phyloP scores from a whole-genome alignment of 2,113 vertebrate species.

The Struthio camelus region DNA sequence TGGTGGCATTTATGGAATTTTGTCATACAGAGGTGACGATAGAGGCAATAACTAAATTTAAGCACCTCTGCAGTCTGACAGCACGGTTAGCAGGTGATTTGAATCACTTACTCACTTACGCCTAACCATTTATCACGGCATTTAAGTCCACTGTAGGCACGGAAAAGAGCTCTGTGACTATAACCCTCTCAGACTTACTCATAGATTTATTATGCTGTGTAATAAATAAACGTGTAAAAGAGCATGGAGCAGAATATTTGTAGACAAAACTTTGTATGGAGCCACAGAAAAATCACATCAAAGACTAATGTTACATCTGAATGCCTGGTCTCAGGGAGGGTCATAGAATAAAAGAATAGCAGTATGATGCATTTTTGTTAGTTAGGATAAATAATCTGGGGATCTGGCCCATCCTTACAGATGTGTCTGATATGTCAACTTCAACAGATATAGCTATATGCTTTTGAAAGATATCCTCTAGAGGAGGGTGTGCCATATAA shows the following conservation, averaged over 20 bases:
- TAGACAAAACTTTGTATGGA: background rate
- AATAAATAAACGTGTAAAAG: background rate
- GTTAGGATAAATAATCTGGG: background rate
- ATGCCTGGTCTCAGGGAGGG: background rate
- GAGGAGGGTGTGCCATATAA: background rate
- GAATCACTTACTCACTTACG: background rate
- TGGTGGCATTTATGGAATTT: background rate
- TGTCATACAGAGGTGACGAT: background rate
- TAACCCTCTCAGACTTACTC: background rate
- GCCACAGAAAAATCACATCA: background rate
- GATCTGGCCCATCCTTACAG: background rate
- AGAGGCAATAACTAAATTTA: background rate
- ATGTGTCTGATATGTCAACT: background rate
- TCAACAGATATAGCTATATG: background rate
- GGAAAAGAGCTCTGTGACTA: background rate
- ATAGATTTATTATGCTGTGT: background rate
- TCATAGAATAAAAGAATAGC: background rate
- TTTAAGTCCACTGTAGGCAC: background rate
- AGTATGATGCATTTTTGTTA: constrained; percentile 9
- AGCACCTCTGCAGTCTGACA: background rate
- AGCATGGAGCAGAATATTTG: background rate
- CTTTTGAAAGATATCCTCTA: background rate
- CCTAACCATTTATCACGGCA: background rate
- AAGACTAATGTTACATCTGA: background rate
- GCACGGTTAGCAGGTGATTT: background rate